Percentiles rank a stretch among this genome's conserved stretches.
Conservation (phyloP, 1,140 invertebrate species). For the Stenopsyche tienmushanensis region DNA sequence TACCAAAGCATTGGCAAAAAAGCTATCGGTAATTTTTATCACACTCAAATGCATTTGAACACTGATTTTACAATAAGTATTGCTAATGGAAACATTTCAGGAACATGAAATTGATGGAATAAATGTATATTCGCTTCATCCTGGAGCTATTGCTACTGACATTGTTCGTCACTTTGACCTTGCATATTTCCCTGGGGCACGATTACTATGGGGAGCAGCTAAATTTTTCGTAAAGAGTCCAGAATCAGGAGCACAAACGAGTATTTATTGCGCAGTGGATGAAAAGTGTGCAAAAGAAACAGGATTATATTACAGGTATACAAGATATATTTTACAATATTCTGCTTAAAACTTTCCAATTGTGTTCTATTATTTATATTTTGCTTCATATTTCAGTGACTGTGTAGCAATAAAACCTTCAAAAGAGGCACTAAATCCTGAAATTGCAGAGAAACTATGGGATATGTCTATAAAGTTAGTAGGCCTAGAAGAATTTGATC, state of each 20-base stretch:
- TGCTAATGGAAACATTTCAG: conserved; percentile 40
- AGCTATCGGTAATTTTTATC: conserved; percentile 52
- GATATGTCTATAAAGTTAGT: conserved; percentile 65
- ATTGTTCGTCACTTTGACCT: conserved; percentile 66
- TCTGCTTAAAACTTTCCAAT: neutral
- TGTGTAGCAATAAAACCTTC: conserved; percentile 54
- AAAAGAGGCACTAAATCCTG: conserved; percentile 53
- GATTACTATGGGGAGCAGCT: conserved; percentile 43
- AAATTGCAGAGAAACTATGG: conserved; percentile 70
- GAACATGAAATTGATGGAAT: conserved; percentile 55
- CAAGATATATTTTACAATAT: conserved; percentile 22
- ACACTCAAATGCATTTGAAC: conserved; percentile 55
- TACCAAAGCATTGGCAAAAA: conserved; percentile 60
- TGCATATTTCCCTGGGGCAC: conserved; percentile 39
- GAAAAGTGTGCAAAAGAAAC: conserved; percentile 64
- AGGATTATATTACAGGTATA: conserved; percentile 65
- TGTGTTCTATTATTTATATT: neutral
- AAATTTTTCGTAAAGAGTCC: conserved; percentile 62
- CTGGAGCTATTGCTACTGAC: conserved; percentile 73
- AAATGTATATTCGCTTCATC: conserved; percentile 69
- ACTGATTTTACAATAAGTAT: conserved; percentile 1
- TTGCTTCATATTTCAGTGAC: conserved; percentile 51
- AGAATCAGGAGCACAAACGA: conserved; percentile 74
- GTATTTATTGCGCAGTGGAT: conserved; percentile 74
- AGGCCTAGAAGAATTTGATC: conserved; percentile 51